Percentiles rank a stretch among this genome's conserved stretches.
Conservation (phyloP, 2,888 invertebrate species). For the Drosophila nr. perissopoda region DNA sequence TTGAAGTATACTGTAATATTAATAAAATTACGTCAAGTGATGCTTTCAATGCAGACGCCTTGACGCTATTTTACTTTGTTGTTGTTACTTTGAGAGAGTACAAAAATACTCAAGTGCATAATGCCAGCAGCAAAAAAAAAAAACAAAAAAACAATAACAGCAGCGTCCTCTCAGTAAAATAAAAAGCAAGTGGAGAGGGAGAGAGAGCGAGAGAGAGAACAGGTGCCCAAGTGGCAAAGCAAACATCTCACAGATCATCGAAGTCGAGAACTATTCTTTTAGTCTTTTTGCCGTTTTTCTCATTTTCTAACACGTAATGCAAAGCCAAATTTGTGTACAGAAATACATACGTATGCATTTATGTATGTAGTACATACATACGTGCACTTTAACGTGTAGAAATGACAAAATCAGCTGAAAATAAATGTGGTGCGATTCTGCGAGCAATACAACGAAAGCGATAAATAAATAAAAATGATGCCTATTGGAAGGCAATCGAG, state of each 20-base stretch:
- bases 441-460: constrained; percentile 29
- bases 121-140: constrained; percentile 8
- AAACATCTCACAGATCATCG: constrained; percentile 33
- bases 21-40: constrained; percentile 50
- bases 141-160: constrained; percentile 9
- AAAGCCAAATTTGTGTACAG: constrained; percentile 26
- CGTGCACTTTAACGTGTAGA: constrained; percentile 11
- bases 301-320: constrained; percentile 29
- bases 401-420: constrained; percentile 74
- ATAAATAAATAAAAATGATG: constrained; percentile 19
- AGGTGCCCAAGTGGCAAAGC: constrained; percentile 8
- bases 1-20: constrained; percentile 10
- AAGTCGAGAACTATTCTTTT: constrained; percentile 23
- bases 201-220: constrained; percentile 2
- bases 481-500: constrained; percentile 22
- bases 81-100: constrained; percentile 24
- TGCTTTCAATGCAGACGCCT: constrained; percentile 46
- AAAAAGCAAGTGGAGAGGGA: not conserved
- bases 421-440: constrained; percentile 55
- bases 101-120: constrained; percentile 28
- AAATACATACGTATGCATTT: constrained; percentile 6
- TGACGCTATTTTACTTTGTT: constrained; percentile 29
- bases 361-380: constrained; percentile 3
- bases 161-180: not conserved
- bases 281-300: not conserved